Conservation (phyloP, 2,888 invertebrate genomes). For the Melipona beecheii region DNA sequence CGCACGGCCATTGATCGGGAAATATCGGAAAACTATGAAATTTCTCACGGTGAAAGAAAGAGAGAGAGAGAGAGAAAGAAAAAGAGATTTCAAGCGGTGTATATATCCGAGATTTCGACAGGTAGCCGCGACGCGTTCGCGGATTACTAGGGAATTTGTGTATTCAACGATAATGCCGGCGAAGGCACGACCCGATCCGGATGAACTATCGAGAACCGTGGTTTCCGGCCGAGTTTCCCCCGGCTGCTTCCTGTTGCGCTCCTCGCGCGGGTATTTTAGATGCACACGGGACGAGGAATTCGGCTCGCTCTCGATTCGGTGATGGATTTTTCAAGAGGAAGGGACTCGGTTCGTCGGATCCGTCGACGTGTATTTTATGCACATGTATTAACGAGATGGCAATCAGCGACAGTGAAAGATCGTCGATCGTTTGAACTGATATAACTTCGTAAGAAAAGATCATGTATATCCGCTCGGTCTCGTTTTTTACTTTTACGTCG, state of each 20-base stretch:
- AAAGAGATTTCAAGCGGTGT: neutral
- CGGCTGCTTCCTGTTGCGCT: slow-evolving; percentile 1
- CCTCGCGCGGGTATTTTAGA: neutral
- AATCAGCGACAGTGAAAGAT: too few relatives aligned
- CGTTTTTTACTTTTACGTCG: too few relatives aligned
- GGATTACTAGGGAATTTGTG: slow-evolving; percentile 34
- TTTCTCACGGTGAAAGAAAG: neutral
- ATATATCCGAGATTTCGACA: slow-evolving; percentile 20
- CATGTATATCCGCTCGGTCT: too few relatives aligned
- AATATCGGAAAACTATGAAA: slow-evolving; percentile 59
- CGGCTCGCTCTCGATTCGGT: neutral
- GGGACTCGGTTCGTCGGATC: too few relatives aligned
- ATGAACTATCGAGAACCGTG: slow-evolving; percentile 19
- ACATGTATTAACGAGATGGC: too few relatives aligned
- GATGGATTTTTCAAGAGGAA: too few relatives aligned
- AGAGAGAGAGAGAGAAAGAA: too few relatives aligned
- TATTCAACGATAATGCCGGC: neutral
- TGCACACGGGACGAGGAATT: neutral
- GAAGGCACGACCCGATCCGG: neutral
- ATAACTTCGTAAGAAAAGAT: too few relatives aligned
- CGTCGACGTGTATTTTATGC: too few relatives aligned
- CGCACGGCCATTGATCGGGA: neutral
- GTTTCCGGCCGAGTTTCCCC: neutral
- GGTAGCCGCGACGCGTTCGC: slow-evolving; percentile 1
- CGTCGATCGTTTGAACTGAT: too few relatives aligned